phyloP scores from a whole-genome alignment of 1,140 invertebrate species.

The Coenobita brevimanus region DNA sequence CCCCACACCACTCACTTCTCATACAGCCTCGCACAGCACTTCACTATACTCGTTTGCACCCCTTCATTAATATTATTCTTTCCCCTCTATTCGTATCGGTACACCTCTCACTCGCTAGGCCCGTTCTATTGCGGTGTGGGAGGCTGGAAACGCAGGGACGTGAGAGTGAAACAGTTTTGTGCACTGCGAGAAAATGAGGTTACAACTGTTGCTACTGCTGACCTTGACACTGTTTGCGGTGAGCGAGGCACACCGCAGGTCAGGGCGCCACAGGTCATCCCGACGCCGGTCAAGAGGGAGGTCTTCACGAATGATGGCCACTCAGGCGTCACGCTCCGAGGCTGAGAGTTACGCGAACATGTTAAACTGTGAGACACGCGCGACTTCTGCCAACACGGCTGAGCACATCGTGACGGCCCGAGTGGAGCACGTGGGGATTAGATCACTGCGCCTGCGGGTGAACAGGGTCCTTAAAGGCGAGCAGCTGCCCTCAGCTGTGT shows the following conservation, averaged over 20 bases:
- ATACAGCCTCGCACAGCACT: slow-evolving; percentile 25
- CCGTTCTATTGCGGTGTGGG: neutral
- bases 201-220: slow-evolving; percentile 26
- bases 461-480: slow-evolving; percentile 34
- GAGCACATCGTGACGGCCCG: slow-evolving; percentile 37
- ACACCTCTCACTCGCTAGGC: too few relatives aligned
- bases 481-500: slow-evolving; percentile 2
- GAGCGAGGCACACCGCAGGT: neutral
- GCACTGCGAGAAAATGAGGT: neutral
- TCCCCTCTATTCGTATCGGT: too few relatives aligned
- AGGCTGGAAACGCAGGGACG: neutral
- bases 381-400: neutral
- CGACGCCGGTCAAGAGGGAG: neutral
- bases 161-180: neutral
- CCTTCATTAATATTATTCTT: neutral
- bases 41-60: neutral
- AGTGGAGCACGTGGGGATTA: slow-evolving; percentile 36
- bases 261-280: neutral
- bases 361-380: neutral
- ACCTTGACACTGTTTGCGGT: slow-evolving; percentile 6
- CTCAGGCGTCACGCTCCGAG: neutral
- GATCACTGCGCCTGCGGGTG: slow-evolving; percentile 6
- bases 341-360: neutral
- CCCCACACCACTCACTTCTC: neutral
- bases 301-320: neutral